Evolutionary conservation across 2,797 vertebrate species (phyloP), one percentile per base, ranked within the genome.

Genomic region (Hafferia zeledoni): DNA sequence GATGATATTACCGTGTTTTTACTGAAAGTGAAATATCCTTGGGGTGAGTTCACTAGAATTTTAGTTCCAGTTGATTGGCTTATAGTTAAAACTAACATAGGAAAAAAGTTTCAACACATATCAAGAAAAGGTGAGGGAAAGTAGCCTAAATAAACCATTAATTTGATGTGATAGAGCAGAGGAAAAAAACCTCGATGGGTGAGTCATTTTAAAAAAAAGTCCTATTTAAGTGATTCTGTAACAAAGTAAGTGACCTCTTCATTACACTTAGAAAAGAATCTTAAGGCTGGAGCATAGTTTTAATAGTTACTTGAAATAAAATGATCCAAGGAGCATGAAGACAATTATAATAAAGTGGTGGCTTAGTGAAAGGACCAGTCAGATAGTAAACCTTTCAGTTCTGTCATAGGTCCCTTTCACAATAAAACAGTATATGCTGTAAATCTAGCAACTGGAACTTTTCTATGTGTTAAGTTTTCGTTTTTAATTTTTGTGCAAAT

Each of bases 261-360:
- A 47, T 87, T 68, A 6, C 8, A 41, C 12, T 68, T 81, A 64
- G 18, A 74, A 70, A 60, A 33, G 10, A 19, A 13, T 52, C 14
- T 49, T 65, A 65, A 64, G 35, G 17, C 20, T 74, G 18, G 17
- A 83, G 28, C 8, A 39, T 20, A 23, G 3, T 49, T 94, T 85
- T 74, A 90, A 59, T 13, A 64, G 12, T 84, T 83, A 61, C 16
- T 92, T 84, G 31, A 79, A 83, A 63, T 64, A 80, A 90, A 94
- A 82, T 70, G 65, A 83, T 70, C 30, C n/a, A 65, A 63, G 57
- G 37, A 15, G 6, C 10, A 43, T n/a, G 9, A 64, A 84, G 91
- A 67, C 2, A 57, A 68, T 86, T 87, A 44, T 20, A 49, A 56
- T 39, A n/a, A 71, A 43, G 3, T 20, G 18, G 5, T 23, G 8